Percentiles rank a stretch among this genome's conserved stretches.
These are phyloP conservation scores for Cryptoprocta ferox DNA, from an alignment of 2,797 vertebrate genomes.

Conservation along the genomic window DNA sequence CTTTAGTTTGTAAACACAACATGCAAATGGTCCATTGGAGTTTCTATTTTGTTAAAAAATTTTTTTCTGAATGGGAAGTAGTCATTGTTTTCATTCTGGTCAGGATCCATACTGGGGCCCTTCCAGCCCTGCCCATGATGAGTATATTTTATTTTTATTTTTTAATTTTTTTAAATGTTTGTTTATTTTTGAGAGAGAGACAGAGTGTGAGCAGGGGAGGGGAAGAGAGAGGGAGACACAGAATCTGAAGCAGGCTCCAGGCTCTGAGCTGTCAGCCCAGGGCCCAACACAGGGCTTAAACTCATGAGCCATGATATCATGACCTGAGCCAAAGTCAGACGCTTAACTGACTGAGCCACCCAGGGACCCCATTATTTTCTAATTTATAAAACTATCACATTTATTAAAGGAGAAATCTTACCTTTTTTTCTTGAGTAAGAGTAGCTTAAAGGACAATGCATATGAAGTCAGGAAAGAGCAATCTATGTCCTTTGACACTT, in stretches of 20 bases:
- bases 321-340: too few species aligned
- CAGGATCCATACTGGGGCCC: too few species aligned
- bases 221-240: too few species aligned
- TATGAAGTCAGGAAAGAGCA: neutral
- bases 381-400: neutral
- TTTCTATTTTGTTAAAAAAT: neutral
- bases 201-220: too few species aligned
- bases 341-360: too few species aligned
- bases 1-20: neutral
- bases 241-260: too few species aligned
- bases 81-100: neutral
- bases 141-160: neutral
- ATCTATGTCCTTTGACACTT: neutral
- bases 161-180: too few species aligned
- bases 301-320: too few species aligned
- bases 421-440: neutral
- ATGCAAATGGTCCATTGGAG: neutral
- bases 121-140: too few species aligned
- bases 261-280: too few species aligned
- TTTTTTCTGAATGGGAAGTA: neutral
- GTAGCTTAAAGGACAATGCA: neutral
- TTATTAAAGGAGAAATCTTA: neutral
- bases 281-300: too few species aligned
- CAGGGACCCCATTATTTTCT: neutral
- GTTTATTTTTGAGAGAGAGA: too few species aligned